A percentile compares a stretch with the other conserved stretches of the same genome.
Conservation (phyloP, 2,797 vertebrate genomes). For the Atherinosoma microstoma region DNA sequence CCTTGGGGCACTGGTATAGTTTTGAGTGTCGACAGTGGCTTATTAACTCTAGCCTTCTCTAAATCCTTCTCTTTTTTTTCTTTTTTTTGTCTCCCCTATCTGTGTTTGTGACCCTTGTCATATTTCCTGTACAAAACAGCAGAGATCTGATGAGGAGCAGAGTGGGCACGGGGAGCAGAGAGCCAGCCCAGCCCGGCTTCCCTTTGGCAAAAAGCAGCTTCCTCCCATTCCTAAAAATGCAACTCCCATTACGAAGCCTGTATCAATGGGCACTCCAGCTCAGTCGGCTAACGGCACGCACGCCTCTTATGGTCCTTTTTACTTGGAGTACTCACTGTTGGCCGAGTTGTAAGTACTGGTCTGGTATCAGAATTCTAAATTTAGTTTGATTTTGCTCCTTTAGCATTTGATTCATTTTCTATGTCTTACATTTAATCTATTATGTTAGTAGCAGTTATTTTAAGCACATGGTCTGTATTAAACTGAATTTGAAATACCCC, state of each 20-base stretch:
- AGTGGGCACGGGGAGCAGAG: constrained; percentile 86
- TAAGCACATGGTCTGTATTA: not conserved
- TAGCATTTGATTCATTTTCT: not conserved
- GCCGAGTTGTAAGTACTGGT: constrained; percentile 93
- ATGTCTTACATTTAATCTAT: not conserved
- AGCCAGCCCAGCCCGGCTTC: constrained; percentile 88
- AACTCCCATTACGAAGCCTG: constrained; percentile 91
- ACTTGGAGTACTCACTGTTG: constrained; percentile 97
- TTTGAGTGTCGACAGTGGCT: constrained; percentile 9
- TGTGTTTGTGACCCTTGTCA: constrained; percentile 14
- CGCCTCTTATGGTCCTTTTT: constrained; percentile 97
- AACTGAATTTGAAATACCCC: not conserved
- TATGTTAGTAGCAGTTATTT: not conserved
- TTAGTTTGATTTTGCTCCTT: not conserved
- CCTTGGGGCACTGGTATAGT: not conserved
- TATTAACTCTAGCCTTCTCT: constrained; percentile 6
- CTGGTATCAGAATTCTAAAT: not conserved
- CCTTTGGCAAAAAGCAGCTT: constrained; percentile 90
- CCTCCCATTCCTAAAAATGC: constrained; percentile 92
- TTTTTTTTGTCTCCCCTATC: not conserved
- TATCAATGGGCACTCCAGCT: constrained; percentile 82
- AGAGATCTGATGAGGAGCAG: constrained; percentile 92
- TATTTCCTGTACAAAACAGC: constrained; percentile 33
- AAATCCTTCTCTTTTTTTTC: not conserved
- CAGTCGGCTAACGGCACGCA: constrained; percentile 95